Percentiles rank a stretch among this genome's conserved stretches.
Evolutionary conservation across 30 jellyfish, hydroid and myxozoan genomes (phyloP).

Genomic region (Chironex yamaguchii): DNA sequence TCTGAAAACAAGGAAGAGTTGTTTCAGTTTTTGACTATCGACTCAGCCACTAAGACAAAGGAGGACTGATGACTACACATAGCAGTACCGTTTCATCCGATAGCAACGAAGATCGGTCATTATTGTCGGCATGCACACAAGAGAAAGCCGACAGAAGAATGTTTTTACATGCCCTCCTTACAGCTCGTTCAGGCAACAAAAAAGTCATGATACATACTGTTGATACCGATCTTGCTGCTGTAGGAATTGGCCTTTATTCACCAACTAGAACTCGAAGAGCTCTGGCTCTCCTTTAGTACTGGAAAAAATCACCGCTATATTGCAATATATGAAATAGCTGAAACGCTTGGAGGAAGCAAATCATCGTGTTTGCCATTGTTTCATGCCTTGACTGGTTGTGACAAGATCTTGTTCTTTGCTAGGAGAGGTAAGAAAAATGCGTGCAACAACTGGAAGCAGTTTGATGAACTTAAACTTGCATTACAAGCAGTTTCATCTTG

Average conservation of each 20-base stretch:
- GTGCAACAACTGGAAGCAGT: not conserved
- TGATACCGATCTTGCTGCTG: constrained; percentile 48
- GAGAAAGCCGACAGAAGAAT: constrained; percentile 63
- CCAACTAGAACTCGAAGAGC: not conserved
- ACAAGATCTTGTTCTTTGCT: constrained; percentile 27
- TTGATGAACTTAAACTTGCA: constrained; percentile 25
- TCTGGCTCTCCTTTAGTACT: constrained; percentile 41
- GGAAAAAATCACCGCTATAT: constrained; percentile 13
- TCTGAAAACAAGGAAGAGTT: constrained; percentile 22
- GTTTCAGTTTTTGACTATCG: constrained; percentile 11
- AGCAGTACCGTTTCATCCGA: not conserved
- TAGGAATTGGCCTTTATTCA: constrained; percentile 18
- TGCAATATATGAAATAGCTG: constrained; percentile 17
- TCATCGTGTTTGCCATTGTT: not conserved
- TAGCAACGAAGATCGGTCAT: not conserved
- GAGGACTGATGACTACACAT: constrained; percentile 27
- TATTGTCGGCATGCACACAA: constrained; percentile 22
- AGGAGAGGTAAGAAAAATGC: constrained; percentile 19
- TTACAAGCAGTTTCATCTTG: not conserved
- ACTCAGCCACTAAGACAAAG: not conserved
- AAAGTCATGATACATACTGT: constrained; percentile 37
- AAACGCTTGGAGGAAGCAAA: constrained; percentile 18
- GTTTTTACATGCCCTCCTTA: constrained; percentile 25
- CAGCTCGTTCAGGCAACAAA: constrained; percentile 43
- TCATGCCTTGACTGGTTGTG: constrained; percentile 8